A percentile compares a stretch with the other conserved stretches of the same genome.
These are phyloP conservation scores for Phyto melanocephala DNA, from an alignment of 2,888 invertebrate species.

Conservation along the genomic window DNA sequence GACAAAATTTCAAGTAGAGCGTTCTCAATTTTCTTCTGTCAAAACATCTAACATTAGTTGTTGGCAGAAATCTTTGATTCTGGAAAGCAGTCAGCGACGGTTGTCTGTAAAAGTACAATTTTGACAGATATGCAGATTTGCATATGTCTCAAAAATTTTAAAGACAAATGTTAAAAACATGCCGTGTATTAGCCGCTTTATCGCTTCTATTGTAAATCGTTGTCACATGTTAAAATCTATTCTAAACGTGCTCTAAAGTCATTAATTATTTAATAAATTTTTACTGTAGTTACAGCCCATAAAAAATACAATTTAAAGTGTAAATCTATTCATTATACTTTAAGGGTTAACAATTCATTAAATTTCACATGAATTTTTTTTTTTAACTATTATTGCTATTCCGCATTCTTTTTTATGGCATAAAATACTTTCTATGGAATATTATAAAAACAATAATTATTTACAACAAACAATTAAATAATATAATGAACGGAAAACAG, in stretches of 20 bases:
- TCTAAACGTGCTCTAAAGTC: not conserved
- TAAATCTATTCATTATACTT: not conserved
- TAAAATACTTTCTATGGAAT: not conserved
- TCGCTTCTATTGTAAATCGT: not conserved
- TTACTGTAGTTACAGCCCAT: not conserved
- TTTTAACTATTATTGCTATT: constrained; percentile 3
- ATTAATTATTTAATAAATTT: not conserved
- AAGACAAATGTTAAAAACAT: too few relatives aligned
- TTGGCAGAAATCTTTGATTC: too few relatives aligned
- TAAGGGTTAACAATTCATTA: not conserved
- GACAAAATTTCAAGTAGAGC: too few relatives aligned
- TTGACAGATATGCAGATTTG: too few relatives aligned
- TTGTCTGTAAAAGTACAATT: too few relatives aligned
- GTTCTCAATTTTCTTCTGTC: too few relatives aligned
- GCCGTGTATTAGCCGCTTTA: too few relatives aligned
- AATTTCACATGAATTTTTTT: not conserved
- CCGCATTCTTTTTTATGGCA: constrained; percentile 28
- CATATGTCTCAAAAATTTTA: too few relatives aligned
- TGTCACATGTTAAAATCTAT: not conserved
- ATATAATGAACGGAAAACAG: not conserved
- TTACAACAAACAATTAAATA: too few relatives aligned
- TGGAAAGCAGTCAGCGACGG: too few relatives aligned
- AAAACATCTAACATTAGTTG: too few relatives aligned
- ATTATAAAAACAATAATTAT: too few relatives aligned
- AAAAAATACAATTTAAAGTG: not conserved